Evolutionary conservation across 2,797 vertebrate species (phyloP).

Genomic region (Sciaenops ocellatus): DNA sequence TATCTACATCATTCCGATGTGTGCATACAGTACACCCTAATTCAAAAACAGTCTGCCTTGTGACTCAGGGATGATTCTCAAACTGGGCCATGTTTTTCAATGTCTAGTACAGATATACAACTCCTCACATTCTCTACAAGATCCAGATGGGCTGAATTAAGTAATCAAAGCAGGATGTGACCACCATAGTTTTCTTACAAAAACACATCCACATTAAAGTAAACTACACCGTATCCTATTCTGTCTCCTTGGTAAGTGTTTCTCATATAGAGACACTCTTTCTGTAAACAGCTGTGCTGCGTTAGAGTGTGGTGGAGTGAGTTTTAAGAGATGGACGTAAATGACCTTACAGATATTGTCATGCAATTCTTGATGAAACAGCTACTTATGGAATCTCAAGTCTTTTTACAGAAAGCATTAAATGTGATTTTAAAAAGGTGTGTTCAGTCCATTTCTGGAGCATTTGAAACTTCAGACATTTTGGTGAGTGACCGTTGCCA

Average conservation of each 20-base stretch:
- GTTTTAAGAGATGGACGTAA: slow-evolving; percentile 25
- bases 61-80: slow-evolving; percentile 14
- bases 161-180: slow-evolving; percentile 74
- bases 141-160: slow-evolving; percentile 74
- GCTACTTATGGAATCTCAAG: slow-evolving; percentile 1
- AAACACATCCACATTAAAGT: slow-evolving; percentile 63
- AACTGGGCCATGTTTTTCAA: slow-evolving; percentile 34
- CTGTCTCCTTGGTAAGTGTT: slow-evolving; percentile 26
- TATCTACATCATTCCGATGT: background rate
- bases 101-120: slow-evolving; percentile 46
- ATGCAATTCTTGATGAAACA: slow-evolving; percentile 19
- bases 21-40: background rate
- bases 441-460: slow-evolving; percentile 25
- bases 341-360: slow-evolving; percentile 24
- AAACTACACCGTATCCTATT: slow-evolving; percentile 56
- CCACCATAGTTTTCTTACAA: slow-evolving; percentile 64
- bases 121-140: slow-evolving; percentile 45
- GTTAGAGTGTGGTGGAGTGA: slow-evolving; percentile 31
- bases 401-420: slow-evolving; percentile 42
- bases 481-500: slow-evolving; percentile 35
- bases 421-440: slow-evolving; percentile 23
- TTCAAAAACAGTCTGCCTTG: slow-evolving; percentile 25
- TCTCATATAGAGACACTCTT: slow-evolving; percentile 14
- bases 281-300: slow-evolving; percentile 29
- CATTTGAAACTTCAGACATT: background rate